A percentile compares a stretch with the other conserved stretches of the same genome.
Evolutionary conservation across 1,140 invertebrate genomes (phyloP).

Genomic region (Bradysia coprophila): DNA sequence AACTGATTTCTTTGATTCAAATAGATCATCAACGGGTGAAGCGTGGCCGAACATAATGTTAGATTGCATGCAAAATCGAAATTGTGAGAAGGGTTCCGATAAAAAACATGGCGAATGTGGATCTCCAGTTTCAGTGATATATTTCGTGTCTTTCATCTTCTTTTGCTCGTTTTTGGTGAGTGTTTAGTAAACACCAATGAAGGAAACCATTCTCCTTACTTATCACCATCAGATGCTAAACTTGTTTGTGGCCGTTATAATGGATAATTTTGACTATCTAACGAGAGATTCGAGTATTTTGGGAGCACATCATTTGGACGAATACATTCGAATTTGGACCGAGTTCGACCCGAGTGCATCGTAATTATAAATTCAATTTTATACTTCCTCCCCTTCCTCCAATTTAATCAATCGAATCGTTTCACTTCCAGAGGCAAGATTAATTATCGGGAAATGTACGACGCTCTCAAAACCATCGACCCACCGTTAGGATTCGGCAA

Average conservation of each 20-base stretch:
- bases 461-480: conserved; percentile 99
- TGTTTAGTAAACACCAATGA: conserved; percentile 7
- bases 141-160: conserved; percentile 99
- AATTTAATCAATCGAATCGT: not conserved
- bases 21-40: conserved; percentile 97
- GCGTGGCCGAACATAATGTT: conserved; percentile 99
- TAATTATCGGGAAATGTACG: conserved; percentile 98
- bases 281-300: conserved; percentile 97
- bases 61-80: conserved; percentile 66
- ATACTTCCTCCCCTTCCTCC: not conserved
- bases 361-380: conserved; percentile 30
- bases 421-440: conserved; percentile 72
- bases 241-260: conserved; percentile 99
- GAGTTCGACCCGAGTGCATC: conserved; percentile 99
- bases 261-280: conserved; percentile 99
- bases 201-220: not conserved
- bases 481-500: conserved; percentile 98
- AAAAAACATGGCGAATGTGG: conserved; percentile 60
- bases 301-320: conserved; percentile 98
- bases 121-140: conserved; percentile 87
- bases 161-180: conserved; percentile 97
- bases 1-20: no score
- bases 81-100: conserved; percentile 53
- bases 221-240: conserved; percentile 73
- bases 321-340: conserved; percentile 98